phyloP scores from a whole-genome alignment of 2,888 invertebrate genomes.

The Cheilosia vernalis region DNA sequence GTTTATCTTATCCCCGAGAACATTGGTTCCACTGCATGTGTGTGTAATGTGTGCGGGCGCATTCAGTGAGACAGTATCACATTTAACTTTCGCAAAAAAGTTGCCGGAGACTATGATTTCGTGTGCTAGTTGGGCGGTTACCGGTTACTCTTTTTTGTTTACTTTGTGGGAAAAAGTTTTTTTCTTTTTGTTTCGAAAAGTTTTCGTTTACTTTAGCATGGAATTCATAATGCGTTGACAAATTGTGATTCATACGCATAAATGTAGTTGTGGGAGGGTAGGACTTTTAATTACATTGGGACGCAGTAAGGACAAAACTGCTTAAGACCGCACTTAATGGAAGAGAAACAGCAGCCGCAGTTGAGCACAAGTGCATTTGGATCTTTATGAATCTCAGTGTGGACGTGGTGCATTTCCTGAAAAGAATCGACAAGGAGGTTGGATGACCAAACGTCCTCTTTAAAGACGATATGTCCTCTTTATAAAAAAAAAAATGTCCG shows the following conservation, averaged over 20 bases:
- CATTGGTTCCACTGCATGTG: conserved; percentile 34
- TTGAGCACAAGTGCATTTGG: no score
- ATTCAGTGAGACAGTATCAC: conserved; percentile 50
- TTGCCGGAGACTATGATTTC: conserved; percentile 16
- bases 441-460: no score
- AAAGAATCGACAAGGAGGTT: no score
- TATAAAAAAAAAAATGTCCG: no score
- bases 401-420: no score
- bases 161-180: not conserved
- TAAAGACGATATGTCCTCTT: no score
- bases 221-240: conserved; percentile 58
- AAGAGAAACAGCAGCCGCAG: no score
- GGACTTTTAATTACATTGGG: conserved; percentile 42
- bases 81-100: conserved; percentile 29
- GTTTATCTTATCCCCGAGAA: conserved; percentile 31
- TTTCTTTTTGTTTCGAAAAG: conserved; percentile 34
- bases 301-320: not conserved
- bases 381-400: no score
- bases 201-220: conserved; percentile 41
- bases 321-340: not conserved
- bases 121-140: conserved; percentile 6
- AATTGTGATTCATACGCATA: conserved; percentile 58
- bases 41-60: conserved; percentile 35
- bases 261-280: not conserved
- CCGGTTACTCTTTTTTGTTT: not conserved